Percentiles rank a stretch among this genome's conserved stretches.
Evolutionary conservation across 2,797 vertebrate genomes (phyloP).

Genomic region (Phalloptychus januarius): DNA sequence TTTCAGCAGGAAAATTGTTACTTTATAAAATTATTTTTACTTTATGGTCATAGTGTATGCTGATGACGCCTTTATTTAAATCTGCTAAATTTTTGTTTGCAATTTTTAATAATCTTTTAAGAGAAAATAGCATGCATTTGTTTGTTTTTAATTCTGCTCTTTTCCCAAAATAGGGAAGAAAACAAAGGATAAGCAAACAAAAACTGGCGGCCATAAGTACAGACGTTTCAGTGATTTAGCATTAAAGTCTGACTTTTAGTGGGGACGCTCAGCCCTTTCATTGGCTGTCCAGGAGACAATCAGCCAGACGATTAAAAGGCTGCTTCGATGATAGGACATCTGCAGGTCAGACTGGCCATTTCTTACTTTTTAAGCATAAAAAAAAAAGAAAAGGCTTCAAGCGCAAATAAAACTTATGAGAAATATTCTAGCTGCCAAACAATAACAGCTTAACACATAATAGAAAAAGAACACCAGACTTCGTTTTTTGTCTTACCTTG

Average conservation of each 20-base stretch:
- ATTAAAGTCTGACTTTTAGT: slow-evolving; percentile 65
- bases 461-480: neutral
- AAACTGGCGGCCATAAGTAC: slow-evolving; percentile 7
- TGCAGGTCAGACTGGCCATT: slow-evolving; percentile 60
- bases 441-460: slow-evolving; percentile 9
- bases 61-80: neutral
- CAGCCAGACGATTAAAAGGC: slow-evolving; percentile 79
- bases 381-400: slow-evolving; percentile 23
- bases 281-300: slow-evolving; percentile 84
- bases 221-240: slow-evolving; percentile 27
- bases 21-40: neutral
- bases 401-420: slow-evolving; percentile 16
- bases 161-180: neutral
- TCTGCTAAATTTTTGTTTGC: neutral
- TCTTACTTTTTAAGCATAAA: slow-evolving; percentile 31
- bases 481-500: slow-evolving; percentile 83
- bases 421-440: neutral
- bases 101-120: neutral
- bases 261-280: slow-evolving; percentile 71
- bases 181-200: neutral
- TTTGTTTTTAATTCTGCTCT: neutral
- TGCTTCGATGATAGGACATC: slow-evolving; percentile 74
- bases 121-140: neutral
- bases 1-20: neutral
- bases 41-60: neutral